phyloP scores from a whole-genome alignment of 1,140 invertebrate genomes.

The Drosophila orena region DNA sequence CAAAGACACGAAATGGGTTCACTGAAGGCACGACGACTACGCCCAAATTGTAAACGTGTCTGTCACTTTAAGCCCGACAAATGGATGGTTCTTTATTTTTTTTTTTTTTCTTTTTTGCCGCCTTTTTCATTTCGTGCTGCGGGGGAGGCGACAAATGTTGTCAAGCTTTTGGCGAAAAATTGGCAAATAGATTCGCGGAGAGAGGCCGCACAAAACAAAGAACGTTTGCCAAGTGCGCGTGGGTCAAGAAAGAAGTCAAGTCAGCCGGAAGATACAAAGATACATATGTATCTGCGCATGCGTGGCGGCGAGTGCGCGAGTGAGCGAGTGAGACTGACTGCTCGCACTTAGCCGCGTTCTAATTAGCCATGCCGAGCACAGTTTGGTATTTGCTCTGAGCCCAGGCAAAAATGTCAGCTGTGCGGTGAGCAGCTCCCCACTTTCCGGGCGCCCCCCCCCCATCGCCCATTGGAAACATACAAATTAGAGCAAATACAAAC shows the following conservation, averaged over 20 bases:
- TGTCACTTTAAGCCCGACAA: slow-evolving; percentile 71
- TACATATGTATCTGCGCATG: slow-evolving; percentile 37
- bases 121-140: background rate
- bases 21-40: slow-evolving; percentile 42
- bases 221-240: slow-evolving; percentile 38
- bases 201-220: slow-evolving; percentile 18
- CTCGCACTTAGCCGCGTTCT: slow-evolving; percentile 58
- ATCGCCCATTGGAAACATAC: slow-evolving; percentile 40
- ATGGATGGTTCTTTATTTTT: slow-evolving; percentile 20
- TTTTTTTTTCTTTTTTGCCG: background rate
- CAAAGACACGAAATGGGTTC: slow-evolving; percentile 61
- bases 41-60: slow-evolving; percentile 61
- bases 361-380: slow-evolving; percentile 79
- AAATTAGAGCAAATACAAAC: slow-evolving; percentile 79
- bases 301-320: slow-evolving; percentile 22
- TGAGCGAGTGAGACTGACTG: slow-evolving; percentile 13
- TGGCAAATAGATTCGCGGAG: slow-evolving; percentile 71
- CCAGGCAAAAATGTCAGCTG: slow-evolving; percentile 80
- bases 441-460: background rate
- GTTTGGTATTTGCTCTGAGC: slow-evolving; percentile 77
- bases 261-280: slow-evolving; percentile 29
- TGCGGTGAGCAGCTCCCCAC: background rate
- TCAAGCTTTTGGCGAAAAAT: slow-evolving; percentile 47
- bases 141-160: slow-evolving; percentile 47
- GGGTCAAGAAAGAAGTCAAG: slow-evolving; percentile 51